Evolutionary conservation across 2,797 vertebrate species (phyloP), one percentile per base, ranked within the genome.

Genomic region (Leptoclinus maculatus): DNA sequence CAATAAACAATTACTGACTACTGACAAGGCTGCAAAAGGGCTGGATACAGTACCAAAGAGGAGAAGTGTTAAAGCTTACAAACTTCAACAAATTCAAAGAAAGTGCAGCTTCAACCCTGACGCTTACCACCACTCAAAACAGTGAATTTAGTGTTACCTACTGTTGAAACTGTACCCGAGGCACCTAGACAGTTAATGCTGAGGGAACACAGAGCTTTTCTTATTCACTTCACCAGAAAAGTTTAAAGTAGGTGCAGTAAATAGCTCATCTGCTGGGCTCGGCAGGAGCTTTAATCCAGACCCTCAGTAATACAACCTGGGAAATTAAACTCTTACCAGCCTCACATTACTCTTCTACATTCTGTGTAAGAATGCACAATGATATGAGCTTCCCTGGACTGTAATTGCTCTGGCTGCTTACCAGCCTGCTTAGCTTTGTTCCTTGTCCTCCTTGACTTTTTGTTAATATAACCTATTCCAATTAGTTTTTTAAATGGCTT

Each of bases 181-280:
- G 29, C 17, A 45, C 9, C n/a, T 32, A 38, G 62, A 41, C 45
- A 39, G 27, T 19, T 14, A 36, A 38, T 54, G 41, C 76, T 36
- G 54, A 58, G 6, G 38, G 23, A 45, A 43, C 25, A 16, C 14
- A 11, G 6, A 53, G 7, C 47, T 49, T 34, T 25, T 49, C 54
- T 39, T 9, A 9, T 66, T 81, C 47, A 56, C 56, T 51, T 64
- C 34, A 16, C 10, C 32, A 45, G 25, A 39, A 62, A 0, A 21
- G 16, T 63, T 57, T 71, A 14, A 51, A 29, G 19, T 59, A 16
- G 51, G 29, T 5, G 10, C 43, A 66, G 29, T 65, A 47, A 66
- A 56, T 21, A 65, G 36, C 32, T 74, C 71, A 57, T 71, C 62
- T 71, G 66, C 66, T 78, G 76, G 38, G 60, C 47, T 60, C 56